Evolutionary conservation across 2,113 vertebrate species (phyloP).

Genomic region (Zonotrichia leucophrys): DNA sequence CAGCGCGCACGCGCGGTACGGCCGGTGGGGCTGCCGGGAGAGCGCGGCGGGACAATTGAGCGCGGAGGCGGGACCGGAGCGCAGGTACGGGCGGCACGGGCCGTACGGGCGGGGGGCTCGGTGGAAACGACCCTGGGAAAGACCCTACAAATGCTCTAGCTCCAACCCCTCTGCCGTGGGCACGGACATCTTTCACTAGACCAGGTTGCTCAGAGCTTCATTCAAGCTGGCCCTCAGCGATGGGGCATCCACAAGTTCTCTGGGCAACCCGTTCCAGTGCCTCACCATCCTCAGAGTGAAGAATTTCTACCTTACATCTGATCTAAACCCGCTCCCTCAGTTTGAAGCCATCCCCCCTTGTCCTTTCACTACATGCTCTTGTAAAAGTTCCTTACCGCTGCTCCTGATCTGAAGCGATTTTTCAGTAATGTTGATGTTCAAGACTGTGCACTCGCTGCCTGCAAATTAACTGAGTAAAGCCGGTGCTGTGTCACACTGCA

Average conservation of each 20-base stretch:
- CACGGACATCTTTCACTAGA: background rate
- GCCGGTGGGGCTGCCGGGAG: background rate
- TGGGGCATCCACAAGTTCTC: background rate
- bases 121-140: background rate
- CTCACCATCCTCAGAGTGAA: background rate
- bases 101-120: rapidly evolving
- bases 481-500: background rate
- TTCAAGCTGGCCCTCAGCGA: background rate
- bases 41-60: slow-evolving; percentile 36
- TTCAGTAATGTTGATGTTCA: rapidly evolving
- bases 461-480: background rate
- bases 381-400: background rate
- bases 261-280: background rate
- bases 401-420: rapidly evolving
- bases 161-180: rapidly evolving
- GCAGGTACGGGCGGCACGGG: rapidly evolving
- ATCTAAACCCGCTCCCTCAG: background rate
- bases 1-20: background rate
- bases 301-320: background rate
- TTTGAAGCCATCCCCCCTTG: background rate
- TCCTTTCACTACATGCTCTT: background rate
- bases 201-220: background rate
- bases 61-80: rapidly evolving
- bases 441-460: background rate
- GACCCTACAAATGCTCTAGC: background rate